Evolutionary conservation across 2,113 vertebrate genomes (phyloP), one percentile per base, ranked within the genome.

Genomic region (Saimiri boliviensis): DNA sequence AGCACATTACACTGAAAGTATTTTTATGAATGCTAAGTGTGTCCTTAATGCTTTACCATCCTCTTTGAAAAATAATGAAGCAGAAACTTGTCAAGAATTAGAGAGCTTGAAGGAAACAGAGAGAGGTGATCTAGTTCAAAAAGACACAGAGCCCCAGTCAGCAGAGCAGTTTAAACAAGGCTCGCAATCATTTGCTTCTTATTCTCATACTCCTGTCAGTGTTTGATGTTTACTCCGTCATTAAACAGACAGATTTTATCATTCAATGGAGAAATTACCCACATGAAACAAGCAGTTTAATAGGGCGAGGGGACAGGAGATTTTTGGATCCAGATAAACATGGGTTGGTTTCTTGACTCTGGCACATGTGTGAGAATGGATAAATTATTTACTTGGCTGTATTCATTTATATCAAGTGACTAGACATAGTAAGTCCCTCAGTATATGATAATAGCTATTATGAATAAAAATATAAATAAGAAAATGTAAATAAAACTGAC

Each of bases 21-120:
- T 74, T 95, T 96, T 73, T 58, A 35, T 79, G 42, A 86, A 25
- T 93, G 35, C 37, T 52, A 76, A 89, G 20, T 30, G 40, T 79
- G 21, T 70, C 21, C 58, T 86, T 9, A 30, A 27, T 52, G 4
- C 84, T 95, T 94, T 56, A 19, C 14, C 54, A 86, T 40, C 63
- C 73, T 86, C 71, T 93, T 52, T 77, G 81, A 74, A 95, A 97
- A 79, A 70, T 32, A 16, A 93, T 27, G 37, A 94, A 66, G 6
- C 49, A 58, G 47, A 81, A 92, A 74, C 13, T 37, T 42, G 13
- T 84, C 56, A 77, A 77, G 40, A 94, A 81, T 60, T 42, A 37
- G 4, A 79, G 60, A 81, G 25, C 14, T 92, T 81, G 76, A 60
- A 95, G 27, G 35, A 80, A 93, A 83, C 23, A 66, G 80, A 84